Base-by-base conservation (phyloP, 2,113 vertebrate genomes). In the Nannospalax galili region DNA sequence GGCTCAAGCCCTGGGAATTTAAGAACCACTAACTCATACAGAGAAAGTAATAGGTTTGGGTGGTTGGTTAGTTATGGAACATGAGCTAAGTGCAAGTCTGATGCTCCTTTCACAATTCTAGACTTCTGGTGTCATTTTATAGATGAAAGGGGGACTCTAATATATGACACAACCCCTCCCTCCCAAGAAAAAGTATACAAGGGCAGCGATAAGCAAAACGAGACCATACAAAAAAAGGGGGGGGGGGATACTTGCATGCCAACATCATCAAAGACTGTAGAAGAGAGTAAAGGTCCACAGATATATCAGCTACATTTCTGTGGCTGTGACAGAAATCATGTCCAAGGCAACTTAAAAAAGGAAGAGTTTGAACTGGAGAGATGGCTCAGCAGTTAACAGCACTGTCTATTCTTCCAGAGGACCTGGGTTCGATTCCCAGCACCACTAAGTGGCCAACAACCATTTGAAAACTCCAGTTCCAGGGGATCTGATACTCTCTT, bases 121-220 rank as follows among this genome's bases (percentile, higher is more conserved):
- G 32, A 74, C 87, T 78, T 78, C 88, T 89, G 48, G 52, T 78
- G 92, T 96, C 64, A 67, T 48, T 90, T 48, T n/a, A 40, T 60
- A 20, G 42, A 75, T 64, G 45, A 20, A 81, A 86, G 62, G 35
- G 22, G 24, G 35, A n/a, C 24, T 93, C 60, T 58, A 78, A 84
- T 48, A 58, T 20, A 67, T 45, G 58, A 78, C 82, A 78, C 26
- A 30, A 80, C 48, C 20, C 14, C 26, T 35, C 52, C 24, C 56
- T 40, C 20, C 32, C 26, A 42, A 15, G 10, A 78, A 70, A 32
- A 40, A 6, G 22, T 17, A 40, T 40, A 81, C 26, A 64, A 81
- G 22, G 22, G 37, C 17, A 52, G n/a, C 26, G 78, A 42, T 80
- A 74, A 90, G 20, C 37, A 90, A 42, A 64, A 52, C 70, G 56